Evolutionary conservation across 2,888 invertebrate genomes (phyloP).

Genomic region (Matsumyia berberina): DNA sequence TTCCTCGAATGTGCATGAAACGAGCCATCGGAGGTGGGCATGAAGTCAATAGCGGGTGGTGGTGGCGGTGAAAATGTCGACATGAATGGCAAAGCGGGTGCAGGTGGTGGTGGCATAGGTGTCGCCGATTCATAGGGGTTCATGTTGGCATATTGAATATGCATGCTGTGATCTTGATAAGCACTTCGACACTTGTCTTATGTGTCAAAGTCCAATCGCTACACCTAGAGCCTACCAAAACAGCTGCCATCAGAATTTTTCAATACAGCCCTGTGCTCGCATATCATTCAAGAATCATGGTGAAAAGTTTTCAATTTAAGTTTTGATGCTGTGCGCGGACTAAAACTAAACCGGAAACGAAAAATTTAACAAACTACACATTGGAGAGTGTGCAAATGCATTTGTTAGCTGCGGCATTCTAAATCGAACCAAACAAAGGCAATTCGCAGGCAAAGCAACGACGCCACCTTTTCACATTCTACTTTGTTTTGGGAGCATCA

Average conservation of each 20-base stretch:
- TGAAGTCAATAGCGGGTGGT: too few relatives aligned
- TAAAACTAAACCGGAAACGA: conserved; percentile 43
- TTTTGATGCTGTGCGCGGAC: conserved; percentile 28
- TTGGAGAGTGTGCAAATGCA: conserved; percentile 38
- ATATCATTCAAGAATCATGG: conserved; percentile 3
- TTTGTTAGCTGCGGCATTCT: conserved; percentile 53
- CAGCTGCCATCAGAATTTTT: background rate
- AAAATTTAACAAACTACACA: conserved; percentile 62
- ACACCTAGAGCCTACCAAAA: background rate
- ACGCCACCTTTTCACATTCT: conserved; percentile 27
- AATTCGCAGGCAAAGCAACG: conserved; percentile 29
- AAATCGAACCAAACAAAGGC: conserved; percentile 60
- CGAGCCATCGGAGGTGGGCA: too few relatives aligned
- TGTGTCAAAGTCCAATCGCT: too few relatives aligned
- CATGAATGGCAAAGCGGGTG: too few relatives aligned
- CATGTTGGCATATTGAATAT: too few relatives aligned
- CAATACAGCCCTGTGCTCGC: conserved; percentile 25
- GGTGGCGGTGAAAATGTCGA: too few relatives aligned
- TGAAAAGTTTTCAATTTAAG: conserved; percentile 61
- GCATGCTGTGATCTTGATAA: too few relatives aligned
- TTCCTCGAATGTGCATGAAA: too few relatives aligned
- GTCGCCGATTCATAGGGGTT: too few relatives aligned
- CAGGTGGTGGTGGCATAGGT: too few relatives aligned
- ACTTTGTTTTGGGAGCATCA: conserved; percentile 36
- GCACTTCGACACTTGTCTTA: too few relatives aligned